Percentiles rank a stretch among this genome's conserved stretches.
phyloP scores from a whole-genome alignment of 2,113 vertebrate species.

The Carassius auratus region DNA sequence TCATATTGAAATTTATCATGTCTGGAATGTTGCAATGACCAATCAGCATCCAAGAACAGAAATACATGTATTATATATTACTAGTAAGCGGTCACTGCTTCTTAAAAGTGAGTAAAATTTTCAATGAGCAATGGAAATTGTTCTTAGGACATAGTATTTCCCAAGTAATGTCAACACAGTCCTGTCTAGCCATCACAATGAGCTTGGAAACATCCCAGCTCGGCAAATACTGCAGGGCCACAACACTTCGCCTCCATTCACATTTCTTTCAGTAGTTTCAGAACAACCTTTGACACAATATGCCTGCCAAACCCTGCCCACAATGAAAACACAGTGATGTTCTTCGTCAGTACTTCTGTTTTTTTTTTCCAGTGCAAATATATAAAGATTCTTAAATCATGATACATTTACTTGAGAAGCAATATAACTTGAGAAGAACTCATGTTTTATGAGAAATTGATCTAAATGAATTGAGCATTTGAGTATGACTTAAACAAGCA shows the following conservation, averaged over 20 bases:
- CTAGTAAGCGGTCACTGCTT: not conserved
- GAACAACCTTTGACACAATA: not conserved
- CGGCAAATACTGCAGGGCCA: slow-evolving; percentile 23
- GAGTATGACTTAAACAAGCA: not conserved
- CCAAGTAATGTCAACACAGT: slow-evolving; percentile 8
- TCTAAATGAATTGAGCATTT: not conserved
- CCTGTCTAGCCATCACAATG: slow-evolving; percentile 12
- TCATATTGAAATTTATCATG: not conserved
- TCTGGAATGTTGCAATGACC: not conserved
- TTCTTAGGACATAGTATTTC: not conserved
- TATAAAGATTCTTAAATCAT: not conserved
- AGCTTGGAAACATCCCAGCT: not conserved
- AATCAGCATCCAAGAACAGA: not conserved
- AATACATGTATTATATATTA: not conserved
- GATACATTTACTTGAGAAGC: not conserved
- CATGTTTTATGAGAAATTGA: not conserved
- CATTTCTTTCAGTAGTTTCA: slow-evolving; percentile 21
- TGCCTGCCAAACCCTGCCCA: not conserved
- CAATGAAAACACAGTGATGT: not conserved
- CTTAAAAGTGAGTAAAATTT: not conserved
- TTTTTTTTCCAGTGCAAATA: not conserved
- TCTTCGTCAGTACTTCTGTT: not conserved
- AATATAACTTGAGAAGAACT: not conserved
- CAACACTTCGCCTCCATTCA: slow-evolving; percentile 27
- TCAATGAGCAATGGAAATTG: not conserved